phyloP scores from a whole-genome alignment of 2,797 vertebrate genomes.

The Centropyge bicolor region DNA sequence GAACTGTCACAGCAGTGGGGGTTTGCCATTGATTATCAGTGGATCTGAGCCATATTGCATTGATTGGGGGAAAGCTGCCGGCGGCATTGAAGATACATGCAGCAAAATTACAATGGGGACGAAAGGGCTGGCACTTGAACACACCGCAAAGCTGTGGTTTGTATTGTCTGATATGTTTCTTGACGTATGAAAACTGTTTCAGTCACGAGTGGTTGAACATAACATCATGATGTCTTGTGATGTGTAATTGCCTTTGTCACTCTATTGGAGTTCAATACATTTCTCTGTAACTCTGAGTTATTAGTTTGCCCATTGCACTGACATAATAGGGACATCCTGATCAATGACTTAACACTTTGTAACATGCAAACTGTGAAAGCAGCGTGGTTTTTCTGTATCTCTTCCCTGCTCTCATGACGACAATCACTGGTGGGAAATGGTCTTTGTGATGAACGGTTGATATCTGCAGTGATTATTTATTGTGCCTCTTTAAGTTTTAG shows the following conservation, averaged over 20 bases:
- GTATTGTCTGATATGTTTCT: constrained; percentile 10
- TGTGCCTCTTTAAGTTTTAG: too few relatives aligned
- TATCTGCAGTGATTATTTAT: neutral
- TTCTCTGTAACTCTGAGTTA: constrained; percentile 78
- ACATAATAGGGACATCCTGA: constrained; percentile 78
- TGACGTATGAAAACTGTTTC: constrained; percentile 4
- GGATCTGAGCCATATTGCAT: constrained; percentile 67
- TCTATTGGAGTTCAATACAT: constrained; percentile 81
- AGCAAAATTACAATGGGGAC: constrained; percentile 18
- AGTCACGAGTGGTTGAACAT: constrained; percentile 25
- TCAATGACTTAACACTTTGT: constrained; percentile 75
- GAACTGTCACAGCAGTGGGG: constrained; percentile 52
- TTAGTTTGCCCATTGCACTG: constrained; percentile 73
- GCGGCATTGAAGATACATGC: constrained; percentile 41
- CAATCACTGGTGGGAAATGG: neutral
- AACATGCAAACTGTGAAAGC: constrained; percentile 12
- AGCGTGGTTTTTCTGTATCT: neutral
- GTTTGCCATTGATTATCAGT: constrained; percentile 69
- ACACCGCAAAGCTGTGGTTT: constrained; percentile 19
- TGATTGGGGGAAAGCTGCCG: constrained; percentile 73
- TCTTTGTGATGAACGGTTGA: constrained; percentile 21
- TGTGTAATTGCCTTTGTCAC: constrained; percentile 59
- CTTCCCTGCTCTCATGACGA: constrained; percentile 14
- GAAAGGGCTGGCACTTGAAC: constrained; percentile 1
- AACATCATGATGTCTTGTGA: constrained; percentile 18